Base-by-base conservation (phyloP, 2,797 vertebrate genomes). In the Tokudaia tokunoshimensis region DNA sequence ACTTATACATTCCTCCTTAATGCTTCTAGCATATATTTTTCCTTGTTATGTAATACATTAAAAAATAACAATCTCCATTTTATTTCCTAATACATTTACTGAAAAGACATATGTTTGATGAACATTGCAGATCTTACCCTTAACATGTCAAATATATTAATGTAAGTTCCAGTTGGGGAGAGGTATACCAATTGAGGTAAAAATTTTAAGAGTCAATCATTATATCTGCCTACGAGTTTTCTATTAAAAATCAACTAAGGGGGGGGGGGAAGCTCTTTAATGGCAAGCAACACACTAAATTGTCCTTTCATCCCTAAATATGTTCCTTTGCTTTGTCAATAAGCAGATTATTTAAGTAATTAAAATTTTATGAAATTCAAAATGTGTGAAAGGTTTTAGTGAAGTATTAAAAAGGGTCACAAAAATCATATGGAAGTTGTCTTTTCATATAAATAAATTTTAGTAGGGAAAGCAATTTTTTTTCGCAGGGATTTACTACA, bases 161-260 rank as follows among this genome's bases (percentile, higher is more conserved):
- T 63, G 0, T 44, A 65, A 93, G 81, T 93, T 96, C 15, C 11
- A 86, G 24, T 3, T 82, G 50, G 3, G 24, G 22, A 65, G 76
- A 6, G 89, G n/a, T 80, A 41, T 76, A 44, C 10, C 75, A 72
- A n/a, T 5, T 82, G 29, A 55, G 20, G 75, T 34, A 93, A 44
- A 72, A 79, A n/a, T 92, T 88, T 80, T 31, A 96, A 41, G 41
- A 65, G 37, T 80, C 24, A n/a, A 1, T 89, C 61, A 70, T 12
- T 1, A 37, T 26, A n/a, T 2, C 75, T 84, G 80, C 20, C 9
- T 96, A 34, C 79, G 63, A 87, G 0, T 70, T 83, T 91, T 91
- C 76, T 80, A n/a, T 89, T 92, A 59, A 94, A 95, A 95, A 67
- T 13, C 34, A 93, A 94, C 11, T 31, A 70, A 90, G 41, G 41